A percentile compares a stretch with the other conserved stretches of the same genome.
Conservation (phyloP, 2,113 vertebrate genomes). For the Lasiurus borealis region DNA sequence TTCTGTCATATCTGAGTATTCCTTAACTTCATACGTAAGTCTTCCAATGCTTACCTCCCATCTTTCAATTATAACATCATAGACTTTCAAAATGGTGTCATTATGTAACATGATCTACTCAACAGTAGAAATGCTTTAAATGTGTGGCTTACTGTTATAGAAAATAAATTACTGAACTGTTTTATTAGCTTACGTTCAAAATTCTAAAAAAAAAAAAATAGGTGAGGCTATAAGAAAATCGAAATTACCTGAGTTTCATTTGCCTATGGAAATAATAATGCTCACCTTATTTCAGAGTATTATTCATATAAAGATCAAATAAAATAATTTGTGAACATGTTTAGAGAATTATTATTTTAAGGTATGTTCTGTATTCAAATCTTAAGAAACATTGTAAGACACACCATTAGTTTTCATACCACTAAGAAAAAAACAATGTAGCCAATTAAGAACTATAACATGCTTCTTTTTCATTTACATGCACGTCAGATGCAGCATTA, state of each 20-base stretch:
- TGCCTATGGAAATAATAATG: background rate
- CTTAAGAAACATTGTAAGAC: background rate
- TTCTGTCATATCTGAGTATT: background rate
- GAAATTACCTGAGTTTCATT: constrained; percentile 32
- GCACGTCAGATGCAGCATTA: background rate
- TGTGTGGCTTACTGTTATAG: background rate
- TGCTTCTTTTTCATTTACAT: background rate
- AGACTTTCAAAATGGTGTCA: background rate
- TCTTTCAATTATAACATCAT: constrained; percentile 31
- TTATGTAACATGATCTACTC: background rate
- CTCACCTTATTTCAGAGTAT: background rate
- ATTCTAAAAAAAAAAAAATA: constrained; percentile 13
- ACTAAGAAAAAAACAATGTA: background rate
- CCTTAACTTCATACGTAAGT: background rate
- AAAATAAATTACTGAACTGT: constrained; percentile 1
- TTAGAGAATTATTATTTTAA: constrained; percentile 37
- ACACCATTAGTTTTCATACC: background rate
- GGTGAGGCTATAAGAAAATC: background rate
- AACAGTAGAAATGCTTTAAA: background rate
- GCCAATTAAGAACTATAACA: background rate
- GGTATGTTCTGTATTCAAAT: background rate
- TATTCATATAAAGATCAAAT: constrained; percentile 22
- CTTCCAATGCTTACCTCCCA: background rate
- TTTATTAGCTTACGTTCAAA: constrained; percentile 29
- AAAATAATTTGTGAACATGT: background rate